Base-by-base conservation (phyloP, 1,140 invertebrate genomes). In the Batillaria attramentaria region DNA sequence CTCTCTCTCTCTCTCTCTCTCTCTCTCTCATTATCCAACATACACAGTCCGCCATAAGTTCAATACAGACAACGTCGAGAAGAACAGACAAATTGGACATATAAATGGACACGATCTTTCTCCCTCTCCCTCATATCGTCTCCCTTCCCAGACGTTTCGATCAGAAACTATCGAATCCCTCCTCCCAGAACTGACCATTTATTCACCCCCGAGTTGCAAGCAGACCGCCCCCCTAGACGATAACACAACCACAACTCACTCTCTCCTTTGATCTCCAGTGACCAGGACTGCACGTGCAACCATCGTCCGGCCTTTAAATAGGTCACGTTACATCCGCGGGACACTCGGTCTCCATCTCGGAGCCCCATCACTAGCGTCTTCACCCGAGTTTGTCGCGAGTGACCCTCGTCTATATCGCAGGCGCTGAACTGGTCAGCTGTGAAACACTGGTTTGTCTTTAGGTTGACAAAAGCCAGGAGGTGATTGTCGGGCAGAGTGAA, bases 281-380 rank as follows among this genome's bases (percentile, higher is more conserved):
- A 33, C 73, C 73, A 75, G 10, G 41, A 24, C 4, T 13, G 37
- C 28, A 57, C 73, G 31, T 50, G 28, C n/a, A 33, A 57, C 35
- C 33, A 35, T 10, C 39, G 50, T 3, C 73, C 57, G 6, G 28
- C 16, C n/a, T 54, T 62, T 10, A 75, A 8, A 10, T 18, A 28
- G 2, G 73, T 75, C 54, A 75, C 62, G 73, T 75, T 75, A 42
- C 73, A 75, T 10, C 31, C 39, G 57, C 42, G 62, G 37, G 8
- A 39, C 10, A 50, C n/a, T 8, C 39, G 41, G n/a, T 75, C 73
- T n/a, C 57, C 73, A 18, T 16, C 54, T 8, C 16, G 16, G 35
- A 75, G 39, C 16, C 62, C 73, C 73, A 75, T 5, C 54, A 75
- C 73, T n/a, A 75, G 24, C 4, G 73, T 75, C 35, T 62, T 75